These are phyloP conservation scores for Solenopsis fugax DNA, from an alignment of 1,140 invertebrate genomes.

Conservation along the genomic window DNA sequence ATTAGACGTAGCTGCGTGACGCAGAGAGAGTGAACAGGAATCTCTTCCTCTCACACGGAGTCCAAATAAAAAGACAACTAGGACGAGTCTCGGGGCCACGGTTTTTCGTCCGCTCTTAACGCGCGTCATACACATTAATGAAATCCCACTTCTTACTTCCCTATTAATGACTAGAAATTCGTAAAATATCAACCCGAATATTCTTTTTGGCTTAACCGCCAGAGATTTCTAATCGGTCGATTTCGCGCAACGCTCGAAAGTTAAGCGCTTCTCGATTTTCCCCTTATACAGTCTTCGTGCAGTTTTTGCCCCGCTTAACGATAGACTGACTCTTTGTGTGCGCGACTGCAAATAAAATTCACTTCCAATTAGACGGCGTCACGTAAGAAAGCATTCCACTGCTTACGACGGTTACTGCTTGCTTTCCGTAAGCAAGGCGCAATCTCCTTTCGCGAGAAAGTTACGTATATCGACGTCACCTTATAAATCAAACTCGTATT, in stretches of 20 bases:
- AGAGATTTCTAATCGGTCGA: constrained; percentile 44
- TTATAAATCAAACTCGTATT: constrained; percentile 1
- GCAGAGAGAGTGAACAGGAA: constrained; percentile 81
- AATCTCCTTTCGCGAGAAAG: constrained; percentile 46
- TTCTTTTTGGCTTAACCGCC: not conserved
- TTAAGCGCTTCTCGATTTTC: constrained; percentile 8
- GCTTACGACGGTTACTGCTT: constrained; percentile 25
- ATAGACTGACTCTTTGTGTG: not conserved
- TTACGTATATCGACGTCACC: constrained; percentile 6
- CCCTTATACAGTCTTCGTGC: not conserved
- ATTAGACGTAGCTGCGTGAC: constrained; percentile 68
- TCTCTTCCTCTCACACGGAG: constrained; percentile 22
- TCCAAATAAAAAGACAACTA: constrained; percentile 45
- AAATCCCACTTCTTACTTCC: not conserved
- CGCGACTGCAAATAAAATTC: constrained; percentile 7
- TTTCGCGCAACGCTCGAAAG: constrained; percentile 17
- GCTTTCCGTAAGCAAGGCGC: constrained; percentile 4
- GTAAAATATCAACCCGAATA: not conserved
- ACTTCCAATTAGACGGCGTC: constrained; percentile 23
- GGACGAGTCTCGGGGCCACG: not conserved
- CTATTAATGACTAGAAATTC: constrained; percentile 22
- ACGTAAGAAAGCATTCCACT: constrained; percentile 42
- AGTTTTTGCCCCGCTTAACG: not conserved
- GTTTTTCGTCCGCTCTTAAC: not conserved
- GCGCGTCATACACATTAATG: not conserved